phyloP scores from a whole-genome alignment of 2,113 vertebrate genomes.

The Nansenia antarctica region DNA sequence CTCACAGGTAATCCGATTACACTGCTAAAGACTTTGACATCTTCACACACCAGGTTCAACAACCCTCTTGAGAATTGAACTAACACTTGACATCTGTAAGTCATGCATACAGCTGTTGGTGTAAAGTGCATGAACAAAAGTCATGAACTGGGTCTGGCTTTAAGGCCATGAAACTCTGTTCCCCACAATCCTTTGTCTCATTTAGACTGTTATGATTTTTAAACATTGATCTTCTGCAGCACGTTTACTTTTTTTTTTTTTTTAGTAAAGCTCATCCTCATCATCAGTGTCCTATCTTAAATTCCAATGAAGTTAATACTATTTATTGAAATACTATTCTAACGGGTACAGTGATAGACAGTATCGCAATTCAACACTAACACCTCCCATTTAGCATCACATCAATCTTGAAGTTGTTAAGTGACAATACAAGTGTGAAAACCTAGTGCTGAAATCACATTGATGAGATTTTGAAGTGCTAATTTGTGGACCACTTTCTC shows the following conservation, averaged over 20 bases:
- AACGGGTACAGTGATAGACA: no score
- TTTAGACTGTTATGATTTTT: no score
- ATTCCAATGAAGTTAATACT: no score
- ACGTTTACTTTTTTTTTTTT: no score
- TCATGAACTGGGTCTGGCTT: neutral
- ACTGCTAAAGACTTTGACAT: neutral
- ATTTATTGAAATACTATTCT: no score
- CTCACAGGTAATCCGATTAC: neutral
- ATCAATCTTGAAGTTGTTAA: slow-evolving; percentile 1
- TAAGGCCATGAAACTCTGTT: neutral
- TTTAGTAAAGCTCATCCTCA: no score
- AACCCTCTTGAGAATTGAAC: neutral
- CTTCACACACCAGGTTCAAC: neutral
- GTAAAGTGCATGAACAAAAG: neutral
- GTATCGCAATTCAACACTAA: neutral
- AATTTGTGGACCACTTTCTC: slow-evolving; percentile 1
- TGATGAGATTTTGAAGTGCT: slow-evolving; percentile 3
- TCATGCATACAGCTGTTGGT: neutral
- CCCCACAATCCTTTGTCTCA: neutral
- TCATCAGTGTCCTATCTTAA: no score
- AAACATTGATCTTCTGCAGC: no score
- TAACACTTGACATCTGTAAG: neutral
- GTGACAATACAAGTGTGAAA: neutral
- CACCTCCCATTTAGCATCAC: neutral
- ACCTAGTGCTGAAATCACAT: neutral